Base-by-base conservation (phyloP, 1,140 invertebrate species). In the Hyphantria cunea region DNA sequence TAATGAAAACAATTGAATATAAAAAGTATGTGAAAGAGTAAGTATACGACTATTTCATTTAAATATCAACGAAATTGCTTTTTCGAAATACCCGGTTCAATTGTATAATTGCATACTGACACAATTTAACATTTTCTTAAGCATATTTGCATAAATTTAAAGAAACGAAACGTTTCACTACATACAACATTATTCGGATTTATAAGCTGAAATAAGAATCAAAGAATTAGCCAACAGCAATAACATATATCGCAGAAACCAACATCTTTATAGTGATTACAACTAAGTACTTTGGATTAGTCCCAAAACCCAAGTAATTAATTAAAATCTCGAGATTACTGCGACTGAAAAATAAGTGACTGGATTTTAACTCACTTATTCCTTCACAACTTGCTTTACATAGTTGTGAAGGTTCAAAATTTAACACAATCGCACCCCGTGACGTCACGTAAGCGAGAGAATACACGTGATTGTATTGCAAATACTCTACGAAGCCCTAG, bases 361-460 rank as follows among this genome's bases (percentile, higher is more conserved):
- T 25, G 17, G 17, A 25, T 25, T 25, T 25, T 25, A 25, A 25
- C 2, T 25, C 17, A 37, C n/a, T n/a, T n/a, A n/a, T n/a, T n/a
- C n/a, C n/a, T n/a, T n/a, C n/a, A n/a, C n/a, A 10, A 53, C 66
- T 56, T 62, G 66, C 58, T 70, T 73, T 67, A 66, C 73, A 73
- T 76, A 70, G 5, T 25, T 1, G 60, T 63, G 63, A 70, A 49
- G 45, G 34, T 12, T 13, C 10, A 11, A 14, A 59, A 47, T 56
- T 56, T 56, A 54, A 37, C 34, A 34, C 31, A 44, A 11, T 59
- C 37, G 64, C 52, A 48, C 41, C 39, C 44, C 39, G 66, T 75
- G 68, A 72, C 64, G 68, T 79, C 77, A 77, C 78, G 74, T 74
- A 55, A 64, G 64, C 68, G 71, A 74, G 65, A 70, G 64, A 49